phyloP scores from a whole-genome alignment of 2,113 vertebrate species.

The Gila orcuttii region DNA sequence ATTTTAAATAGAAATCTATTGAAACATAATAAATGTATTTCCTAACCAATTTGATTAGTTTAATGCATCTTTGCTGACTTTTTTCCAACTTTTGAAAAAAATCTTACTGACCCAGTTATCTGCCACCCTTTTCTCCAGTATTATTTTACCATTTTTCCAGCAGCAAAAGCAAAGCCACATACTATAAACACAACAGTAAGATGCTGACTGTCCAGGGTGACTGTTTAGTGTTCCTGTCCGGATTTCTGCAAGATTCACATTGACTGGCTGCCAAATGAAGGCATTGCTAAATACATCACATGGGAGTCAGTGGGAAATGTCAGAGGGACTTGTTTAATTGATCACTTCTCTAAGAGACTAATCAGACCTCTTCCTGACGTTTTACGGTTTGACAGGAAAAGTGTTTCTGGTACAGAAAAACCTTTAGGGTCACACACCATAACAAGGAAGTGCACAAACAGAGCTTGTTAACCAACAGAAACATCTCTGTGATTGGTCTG shows the following conservation, averaged over 20 bases:
- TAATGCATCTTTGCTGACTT: background rate
- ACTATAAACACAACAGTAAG: background rate
- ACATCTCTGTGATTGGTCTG: background rate
- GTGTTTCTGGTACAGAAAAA: background rate
- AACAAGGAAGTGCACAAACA: background rate
- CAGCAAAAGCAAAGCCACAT: background rate
- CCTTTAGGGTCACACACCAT: background rate
- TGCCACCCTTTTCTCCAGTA: background rate
- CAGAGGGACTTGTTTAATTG: background rate
- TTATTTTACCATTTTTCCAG: background rate
- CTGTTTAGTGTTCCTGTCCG: background rate
- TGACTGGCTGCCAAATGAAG: background rate
- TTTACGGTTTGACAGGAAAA: background rate
- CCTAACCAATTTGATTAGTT: background rate
- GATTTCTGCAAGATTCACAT: constrained; percentile 5
- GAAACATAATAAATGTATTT: background rate
- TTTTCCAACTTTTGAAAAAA: too few relatives aligned
- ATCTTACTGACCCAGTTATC: background rate
- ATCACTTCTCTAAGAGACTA: constrained; percentile 2
- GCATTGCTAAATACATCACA: background rate
- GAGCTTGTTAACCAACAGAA: background rate
- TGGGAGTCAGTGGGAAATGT: background rate
- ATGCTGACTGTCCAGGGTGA: background rate
- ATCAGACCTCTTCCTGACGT: background rate
- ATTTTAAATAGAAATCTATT: background rate